Percentiles rank a stretch among this genome's conserved stretches.
Evolutionary conservation across 2,888 invertebrate species (phyloP).

Genomic region (Ichneumoninae sp.): DNA sequence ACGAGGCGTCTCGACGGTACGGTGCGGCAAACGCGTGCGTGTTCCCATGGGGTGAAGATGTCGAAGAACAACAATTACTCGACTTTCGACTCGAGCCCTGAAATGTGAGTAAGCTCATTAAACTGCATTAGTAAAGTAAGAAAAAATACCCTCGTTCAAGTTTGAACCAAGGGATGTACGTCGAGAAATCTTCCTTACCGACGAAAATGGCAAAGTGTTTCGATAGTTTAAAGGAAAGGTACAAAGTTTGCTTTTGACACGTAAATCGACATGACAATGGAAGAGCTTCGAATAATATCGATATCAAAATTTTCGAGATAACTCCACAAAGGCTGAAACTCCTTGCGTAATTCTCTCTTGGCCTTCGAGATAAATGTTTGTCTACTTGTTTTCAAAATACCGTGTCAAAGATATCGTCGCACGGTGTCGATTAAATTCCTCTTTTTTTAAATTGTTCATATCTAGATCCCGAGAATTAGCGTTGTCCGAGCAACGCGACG

Average conservation of each 20-base stretch:
- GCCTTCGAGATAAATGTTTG: conserved; percentile 1
- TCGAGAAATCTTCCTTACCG: neutral
- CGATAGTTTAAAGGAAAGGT: neutral
- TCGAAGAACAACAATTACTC: conserved; percentile 55
- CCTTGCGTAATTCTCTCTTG: neutral
- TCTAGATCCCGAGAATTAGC: neutral
- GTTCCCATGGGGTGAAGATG: conserved; percentile 59
- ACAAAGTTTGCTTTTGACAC: neutral
- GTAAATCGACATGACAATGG: neutral
- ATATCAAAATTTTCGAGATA: conserved; percentile 2
- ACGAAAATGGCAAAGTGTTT: neutral
- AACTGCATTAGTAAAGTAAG: neutral
- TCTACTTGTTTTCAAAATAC: neutral
- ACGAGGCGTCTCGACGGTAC: conserved; percentile 66
- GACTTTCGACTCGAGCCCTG: conserved; percentile 33
- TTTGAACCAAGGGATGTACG: neutral
- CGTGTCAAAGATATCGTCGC: conserved; percentile 1
- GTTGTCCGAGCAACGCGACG: neutral
- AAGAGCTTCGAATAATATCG: neutral
- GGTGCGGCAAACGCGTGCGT: conserved; percentile 70
- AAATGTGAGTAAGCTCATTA: conserved; percentile 21
- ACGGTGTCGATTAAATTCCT: neutral
- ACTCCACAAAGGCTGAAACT: neutral
- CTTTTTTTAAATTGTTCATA: neutral
- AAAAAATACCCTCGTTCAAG: neutral